phyloP scores from a whole-genome alignment of 2,888 invertebrate species.

The Polia nebulosa region DNA sequence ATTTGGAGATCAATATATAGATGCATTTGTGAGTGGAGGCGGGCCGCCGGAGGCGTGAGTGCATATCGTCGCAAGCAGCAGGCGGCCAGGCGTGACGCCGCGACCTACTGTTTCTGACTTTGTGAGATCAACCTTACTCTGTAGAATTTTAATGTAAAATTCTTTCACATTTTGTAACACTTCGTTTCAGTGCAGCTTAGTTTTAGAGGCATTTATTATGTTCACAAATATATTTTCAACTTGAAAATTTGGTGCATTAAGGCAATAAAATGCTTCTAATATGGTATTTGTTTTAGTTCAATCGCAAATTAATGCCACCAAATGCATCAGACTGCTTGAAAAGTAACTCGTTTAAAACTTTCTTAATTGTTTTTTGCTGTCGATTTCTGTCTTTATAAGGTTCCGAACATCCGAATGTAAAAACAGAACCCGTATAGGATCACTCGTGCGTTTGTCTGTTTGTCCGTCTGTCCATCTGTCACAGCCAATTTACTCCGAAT shows the following conservation, averaged over 20 bases:
- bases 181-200: slow-evolving; percentile 37
- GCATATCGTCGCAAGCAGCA: slow-evolving; percentile 86
- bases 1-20: slow-evolving; percentile 89
- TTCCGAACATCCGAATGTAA: no score
- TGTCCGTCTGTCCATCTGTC: no score
- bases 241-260: background rate
- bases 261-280: no score
- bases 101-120: slow-evolving; percentile 78
- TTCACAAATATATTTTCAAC: slow-evolving; percentile 5
- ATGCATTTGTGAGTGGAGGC: slow-evolving; percentile 84
- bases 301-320: no score
- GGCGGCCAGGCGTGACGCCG: slow-evolving; percentile 74
- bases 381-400: no score
- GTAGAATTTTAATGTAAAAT: slow-evolving; percentile 71
- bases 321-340: no score
- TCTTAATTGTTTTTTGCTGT: no score
- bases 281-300: no score
- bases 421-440: no score
- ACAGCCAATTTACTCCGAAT: no score
- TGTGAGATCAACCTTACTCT: slow-evolving; percentile 71
- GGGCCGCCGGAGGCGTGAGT: slow-evolving; percentile 80
- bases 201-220: slow-evolving; percentile 31
- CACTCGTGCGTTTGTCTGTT: no score
- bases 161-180: slow-evolving; percentile 60
- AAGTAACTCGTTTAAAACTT: no score